A percentile compares a stretch with the other conserved stretches of the same genome.
Conservation (phyloP, 1,140 invertebrate species). For the Patella vulgata region DNA sequence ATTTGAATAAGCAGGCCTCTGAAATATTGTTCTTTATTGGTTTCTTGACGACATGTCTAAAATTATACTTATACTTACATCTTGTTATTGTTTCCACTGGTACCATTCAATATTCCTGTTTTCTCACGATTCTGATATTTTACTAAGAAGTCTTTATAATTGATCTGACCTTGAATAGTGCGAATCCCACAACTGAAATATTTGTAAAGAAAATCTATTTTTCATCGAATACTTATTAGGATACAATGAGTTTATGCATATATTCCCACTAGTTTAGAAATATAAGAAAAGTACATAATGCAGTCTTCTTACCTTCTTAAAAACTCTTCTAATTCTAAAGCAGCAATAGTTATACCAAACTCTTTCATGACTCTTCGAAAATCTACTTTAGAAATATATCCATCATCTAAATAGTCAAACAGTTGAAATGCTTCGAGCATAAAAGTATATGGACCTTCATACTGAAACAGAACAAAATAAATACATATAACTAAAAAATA, state of each 20-base stretch:
- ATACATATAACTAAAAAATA: background rate
- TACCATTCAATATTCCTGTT: constrained; percentile 36
- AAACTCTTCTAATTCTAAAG: constrained; percentile 46
- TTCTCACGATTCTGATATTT: constrained; percentile 47
- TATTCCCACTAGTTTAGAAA: too few relatives aligned
- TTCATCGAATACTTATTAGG: background rate
- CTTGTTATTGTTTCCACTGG: constrained; percentile 29
- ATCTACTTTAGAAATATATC: constrained; percentile 50
- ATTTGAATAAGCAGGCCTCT: too few relatives aligned
- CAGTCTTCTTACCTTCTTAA: constrained; percentile 35
- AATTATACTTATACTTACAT: constrained; percentile 44
- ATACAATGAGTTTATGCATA: too few relatives aligned
- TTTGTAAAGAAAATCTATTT: constrained; percentile 17
- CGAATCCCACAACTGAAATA: constrained; percentile 39
- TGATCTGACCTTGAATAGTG: constrained; percentile 45
- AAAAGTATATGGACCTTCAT: constrained; percentile 54
- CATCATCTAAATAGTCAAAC: constrained; percentile 56
- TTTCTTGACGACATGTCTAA: too few relatives aligned
- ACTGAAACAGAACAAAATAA: constrained; percentile 42
- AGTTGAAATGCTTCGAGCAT: constrained; percentile 51
- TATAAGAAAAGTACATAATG: too few relatives aligned
- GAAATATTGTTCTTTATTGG: too few relatives aligned
- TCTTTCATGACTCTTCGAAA: constrained; percentile 55
- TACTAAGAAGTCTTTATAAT: constrained; percentile 48
- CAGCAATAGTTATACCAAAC: constrained; percentile 54